A percentile compares a stretch with the other conserved stretches of the same genome.
Conservation (phyloP, 2,797 vertebrate species). For the Poecilia velifera region DNA sequence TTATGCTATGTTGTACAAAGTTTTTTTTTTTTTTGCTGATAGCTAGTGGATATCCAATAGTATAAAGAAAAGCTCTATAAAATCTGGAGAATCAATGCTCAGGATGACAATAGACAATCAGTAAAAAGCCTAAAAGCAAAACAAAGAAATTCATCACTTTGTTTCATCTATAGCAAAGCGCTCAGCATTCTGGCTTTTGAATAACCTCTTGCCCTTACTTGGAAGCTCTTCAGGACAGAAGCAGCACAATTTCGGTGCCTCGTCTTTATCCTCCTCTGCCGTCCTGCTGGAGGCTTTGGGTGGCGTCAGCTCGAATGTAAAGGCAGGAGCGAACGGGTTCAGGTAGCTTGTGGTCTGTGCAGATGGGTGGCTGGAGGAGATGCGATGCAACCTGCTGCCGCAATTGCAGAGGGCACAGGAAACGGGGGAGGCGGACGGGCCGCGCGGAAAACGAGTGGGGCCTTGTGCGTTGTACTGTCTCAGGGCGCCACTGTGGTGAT, state of each 20-base stretch:
- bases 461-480: slow-evolving; percentile 76
- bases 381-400: slow-evolving; percentile 64
- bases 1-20: neutral
- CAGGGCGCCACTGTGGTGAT: slow-evolving; percentile 88
- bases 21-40: neutral
- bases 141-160: neutral
- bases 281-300: slow-evolving; percentile 23
- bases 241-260: slow-evolving; percentile 25
- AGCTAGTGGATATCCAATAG: neutral
- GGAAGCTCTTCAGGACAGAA: slow-evolving; percentile 36
- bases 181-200: neutral
- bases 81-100: neutral
- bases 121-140: neutral
- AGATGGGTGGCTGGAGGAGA: slow-evolving; percentile 70
- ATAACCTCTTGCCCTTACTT: slow-evolving; percentile 48
- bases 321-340: slow-evolving; percentile 20
- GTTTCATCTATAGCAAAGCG: neutral
- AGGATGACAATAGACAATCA: neutral
- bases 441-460: slow-evolving; percentile 75
- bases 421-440: slow-evolving; percentile 83
- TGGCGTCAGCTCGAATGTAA: slow-evolving; percentile 63
- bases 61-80: neutral
- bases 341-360: slow-evolving; percentile 18
- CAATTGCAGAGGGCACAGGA: slow-evolving; percentile 76
- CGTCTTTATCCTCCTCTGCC: slow-evolving; percentile 21